phyloP scores from a whole-genome alignment of 2,113 vertebrate genomes.

The Lagopus leucura region DNA sequence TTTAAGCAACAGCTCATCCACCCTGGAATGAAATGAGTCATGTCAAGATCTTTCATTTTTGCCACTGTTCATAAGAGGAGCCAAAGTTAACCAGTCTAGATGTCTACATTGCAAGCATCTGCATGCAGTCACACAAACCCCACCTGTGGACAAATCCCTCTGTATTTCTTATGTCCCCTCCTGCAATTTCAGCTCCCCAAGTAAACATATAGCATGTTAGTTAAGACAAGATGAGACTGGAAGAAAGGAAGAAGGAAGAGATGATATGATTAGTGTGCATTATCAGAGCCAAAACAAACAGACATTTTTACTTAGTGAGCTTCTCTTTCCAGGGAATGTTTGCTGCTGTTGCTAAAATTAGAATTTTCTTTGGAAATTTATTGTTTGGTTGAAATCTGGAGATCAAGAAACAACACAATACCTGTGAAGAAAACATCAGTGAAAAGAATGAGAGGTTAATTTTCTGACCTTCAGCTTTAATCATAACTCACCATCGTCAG shows the following conservation, averaged over 20 bases:
- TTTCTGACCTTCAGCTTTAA: background rate
- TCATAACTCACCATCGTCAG: background rate
- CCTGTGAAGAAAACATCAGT: rapidly evolving
- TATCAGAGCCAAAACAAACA: background rate
- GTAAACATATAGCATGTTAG: background rate
- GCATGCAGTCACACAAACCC: background rate
- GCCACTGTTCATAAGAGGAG: background rate
- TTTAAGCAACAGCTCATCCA: background rate
- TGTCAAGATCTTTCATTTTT: background rate
- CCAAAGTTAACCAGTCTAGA: background rate
- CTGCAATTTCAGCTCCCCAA: background rate
- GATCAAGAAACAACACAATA: background rate
- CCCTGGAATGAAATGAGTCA: background rate
- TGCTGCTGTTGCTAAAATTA: background rate
- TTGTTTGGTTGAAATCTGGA: background rate
- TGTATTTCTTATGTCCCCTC: background rate
- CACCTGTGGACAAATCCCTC: background rate
- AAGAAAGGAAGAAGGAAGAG: background rate
- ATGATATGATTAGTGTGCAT: background rate
- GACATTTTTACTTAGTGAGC: background rate
- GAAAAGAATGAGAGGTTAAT: background rate
- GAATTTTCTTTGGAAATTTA: background rate
- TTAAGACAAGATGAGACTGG: background rate
- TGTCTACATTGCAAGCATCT: background rate
- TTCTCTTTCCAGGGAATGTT: background rate